These are phyloP conservation scores for Xyrauchen texanus DNA, from an alignment of 2,113 vertebrate species.

Conservation along the genomic window DNA sequence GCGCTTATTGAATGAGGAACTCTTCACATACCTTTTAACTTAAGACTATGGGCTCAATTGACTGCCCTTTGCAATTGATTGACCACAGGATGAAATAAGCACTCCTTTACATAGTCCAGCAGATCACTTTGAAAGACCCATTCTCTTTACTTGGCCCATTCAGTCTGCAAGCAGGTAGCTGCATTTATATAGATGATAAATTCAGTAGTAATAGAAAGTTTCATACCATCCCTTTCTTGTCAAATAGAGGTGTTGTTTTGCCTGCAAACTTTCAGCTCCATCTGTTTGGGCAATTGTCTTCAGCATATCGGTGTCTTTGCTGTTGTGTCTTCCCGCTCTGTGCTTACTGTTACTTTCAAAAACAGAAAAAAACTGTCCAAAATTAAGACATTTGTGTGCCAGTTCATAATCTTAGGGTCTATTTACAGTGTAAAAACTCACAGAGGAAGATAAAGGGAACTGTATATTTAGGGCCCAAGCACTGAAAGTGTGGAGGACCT, in stretches of 20 bases:
- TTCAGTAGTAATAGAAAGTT: background rate
- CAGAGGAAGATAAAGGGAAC: too few species aligned
- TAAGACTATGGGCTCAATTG: constrained; percentile 41
- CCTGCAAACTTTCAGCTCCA: too few species aligned
- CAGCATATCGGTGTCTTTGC: background rate
- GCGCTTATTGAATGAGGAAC: constrained; percentile 47
- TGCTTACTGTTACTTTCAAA: background rate
- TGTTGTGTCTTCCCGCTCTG: background rate
- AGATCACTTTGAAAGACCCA: constrained; percentile 3
- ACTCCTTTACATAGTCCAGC: background rate
- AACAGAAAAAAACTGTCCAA: background rate
- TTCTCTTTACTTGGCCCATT: background rate
- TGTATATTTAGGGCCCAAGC: too few species aligned
- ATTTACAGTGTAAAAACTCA: too few species aligned
- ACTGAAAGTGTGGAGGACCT: too few species aligned
- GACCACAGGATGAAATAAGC: constrained; percentile 46
- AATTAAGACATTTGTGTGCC: too few species aligned
- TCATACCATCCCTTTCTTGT: background rate
- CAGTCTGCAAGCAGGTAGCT: background rate
- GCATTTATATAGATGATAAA: constrained; percentile 13
- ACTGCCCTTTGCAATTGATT: constrained; percentile 64
- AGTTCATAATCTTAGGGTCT: too few species aligned
- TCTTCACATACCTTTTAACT: constrained; percentile 42
- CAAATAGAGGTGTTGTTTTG: background rate
- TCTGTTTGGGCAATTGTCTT: background rate